These are phyloP conservation scores for Drosophila greeni DNA, from an alignment of 2,888 invertebrate genomes.

Conservation along the genomic window DNA sequence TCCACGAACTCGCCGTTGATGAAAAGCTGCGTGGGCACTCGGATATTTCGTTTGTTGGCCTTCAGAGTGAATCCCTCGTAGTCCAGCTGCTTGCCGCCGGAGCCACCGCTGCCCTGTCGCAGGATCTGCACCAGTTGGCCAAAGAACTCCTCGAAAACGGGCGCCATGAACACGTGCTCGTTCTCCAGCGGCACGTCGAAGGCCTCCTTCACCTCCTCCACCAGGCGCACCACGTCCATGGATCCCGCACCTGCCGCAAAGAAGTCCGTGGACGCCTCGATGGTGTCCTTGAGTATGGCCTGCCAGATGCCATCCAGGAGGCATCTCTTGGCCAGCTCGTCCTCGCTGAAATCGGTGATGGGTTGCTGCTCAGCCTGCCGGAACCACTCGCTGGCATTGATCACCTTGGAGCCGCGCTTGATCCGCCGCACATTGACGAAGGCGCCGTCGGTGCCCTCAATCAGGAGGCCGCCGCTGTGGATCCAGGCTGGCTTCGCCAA, in stretches of 20 bases:
- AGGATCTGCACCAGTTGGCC: conserved; percentile 83
- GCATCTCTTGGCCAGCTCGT: conserved; percentile 86
- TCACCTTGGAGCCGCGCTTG: conserved; percentile 89
- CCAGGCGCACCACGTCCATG: conserved; percentile 94
- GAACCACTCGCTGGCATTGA: conserved; percentile 88
- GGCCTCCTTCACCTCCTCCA: conserved; percentile 94
- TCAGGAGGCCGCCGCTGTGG: conserved; percentile 88
- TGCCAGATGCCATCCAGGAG: conserved; percentile 87
- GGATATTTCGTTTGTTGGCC: conserved; percentile 90
- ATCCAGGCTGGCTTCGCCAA: conserved; percentile 83
- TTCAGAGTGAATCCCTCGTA: conserved; percentile 88
- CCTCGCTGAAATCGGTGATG: conserved; percentile 84
- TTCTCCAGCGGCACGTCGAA: conserved; percentile 88
- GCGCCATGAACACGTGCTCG: conserved; percentile 95
- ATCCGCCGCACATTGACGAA: conserved; percentile 88
- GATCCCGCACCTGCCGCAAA: conserved; percentile 97
- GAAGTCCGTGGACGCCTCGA: conserved; percentile 91
- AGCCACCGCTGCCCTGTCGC: conserved; percentile 81
- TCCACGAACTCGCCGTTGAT: conserved; percentile 94
- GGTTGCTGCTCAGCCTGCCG: conserved; percentile 80
- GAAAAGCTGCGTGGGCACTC: conserved; percentile 93
- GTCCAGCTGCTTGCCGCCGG: conserved; percentile 80
- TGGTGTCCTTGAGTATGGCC: conserved; percentile 87
- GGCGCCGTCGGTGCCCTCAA: conserved; percentile 89
- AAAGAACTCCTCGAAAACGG: conserved; percentile 90